Evolutionary conservation across 2,888 invertebrate genomes (phyloP).

Genomic region (Zaprionus bogoriensis): DNA sequence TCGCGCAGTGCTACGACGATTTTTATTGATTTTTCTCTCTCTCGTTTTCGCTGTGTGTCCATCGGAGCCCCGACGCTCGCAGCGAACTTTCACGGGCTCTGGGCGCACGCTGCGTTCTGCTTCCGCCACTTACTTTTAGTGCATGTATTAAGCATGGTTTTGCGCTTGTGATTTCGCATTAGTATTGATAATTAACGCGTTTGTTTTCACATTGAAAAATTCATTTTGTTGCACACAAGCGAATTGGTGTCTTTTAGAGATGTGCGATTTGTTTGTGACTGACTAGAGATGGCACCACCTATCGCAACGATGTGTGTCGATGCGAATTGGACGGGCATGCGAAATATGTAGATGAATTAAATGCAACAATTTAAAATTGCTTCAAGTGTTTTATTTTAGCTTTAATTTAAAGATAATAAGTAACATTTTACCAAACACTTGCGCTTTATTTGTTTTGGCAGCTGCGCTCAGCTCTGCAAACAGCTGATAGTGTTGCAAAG

Average conservation of each 20-base stretch:
- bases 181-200: constrained; percentile 25
- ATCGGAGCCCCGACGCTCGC: constrained; percentile 41
- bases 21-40: constrained; percentile 72
- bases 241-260: constrained; percentile 29
- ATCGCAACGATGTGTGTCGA: constrained; percentile 10
- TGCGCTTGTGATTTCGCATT: constrained; percentile 27
- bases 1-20: constrained; percentile 69
- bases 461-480: constrained; percentile 4
- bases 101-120: constrained; percentile 5
- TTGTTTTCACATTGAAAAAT: constrained; percentile 52
- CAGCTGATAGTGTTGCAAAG: constrained; percentile 19
- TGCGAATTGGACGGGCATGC: not conserved
- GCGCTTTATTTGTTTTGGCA: not conserved
- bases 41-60: constrained; percentile 26
- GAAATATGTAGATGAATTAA: not conserved
- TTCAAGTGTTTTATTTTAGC: no score
- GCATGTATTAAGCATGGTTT: constrained; percentile 42
- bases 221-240: constrained; percentile 34
- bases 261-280: constrained; percentile 34
- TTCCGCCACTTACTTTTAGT: constrained; percentile 53
- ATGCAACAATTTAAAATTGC: no score
- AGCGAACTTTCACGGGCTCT: constrained; percentile 53
- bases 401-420: no score
- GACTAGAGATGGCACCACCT: constrained; percentile 25
- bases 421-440: no score